Evolutionary conservation across 2,113 vertebrate species (phyloP).

Genomic region (Thymallus thymallus): DNA sequence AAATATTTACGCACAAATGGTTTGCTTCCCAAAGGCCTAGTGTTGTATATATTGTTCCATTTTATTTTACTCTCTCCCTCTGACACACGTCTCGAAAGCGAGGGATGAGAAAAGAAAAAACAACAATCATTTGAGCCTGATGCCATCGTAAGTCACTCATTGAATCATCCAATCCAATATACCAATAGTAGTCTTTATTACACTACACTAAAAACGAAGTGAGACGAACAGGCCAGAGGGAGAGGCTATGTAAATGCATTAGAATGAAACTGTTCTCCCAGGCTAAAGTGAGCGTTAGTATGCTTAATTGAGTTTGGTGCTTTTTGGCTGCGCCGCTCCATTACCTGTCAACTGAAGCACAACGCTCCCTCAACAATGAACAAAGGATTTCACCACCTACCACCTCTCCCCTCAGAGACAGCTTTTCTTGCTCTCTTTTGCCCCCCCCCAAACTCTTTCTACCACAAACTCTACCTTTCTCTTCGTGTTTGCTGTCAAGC

Average conservation of each 20-base stretch:
- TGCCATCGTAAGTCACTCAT: not conserved
- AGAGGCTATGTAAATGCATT: conserved; percentile 30
- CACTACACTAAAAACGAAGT: not conserved
- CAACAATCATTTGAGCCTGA: not conserved
- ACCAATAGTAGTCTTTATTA: not conserved
- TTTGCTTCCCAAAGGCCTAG: not conserved
- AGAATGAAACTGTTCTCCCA: conserved; percentile 1
- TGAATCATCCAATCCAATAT: not conserved
- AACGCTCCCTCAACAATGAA: conserved; percentile 9
- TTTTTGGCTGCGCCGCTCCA: conserved; percentile 38
- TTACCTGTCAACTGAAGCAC: conserved; percentile 41
- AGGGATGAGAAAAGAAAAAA: not conserved
- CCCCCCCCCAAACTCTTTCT: not conserved
- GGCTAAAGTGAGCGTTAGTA: conserved; percentile 21
- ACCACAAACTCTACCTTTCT: not conserved
- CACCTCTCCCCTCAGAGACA: conserved; percentile 10
- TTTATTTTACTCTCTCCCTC: not conserved
- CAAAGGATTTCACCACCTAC: conserved; percentile 1
- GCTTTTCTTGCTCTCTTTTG: not conserved
- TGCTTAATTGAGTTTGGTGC: conserved; percentile 45
- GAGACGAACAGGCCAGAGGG: not conserved
- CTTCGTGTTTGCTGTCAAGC: not conserved
- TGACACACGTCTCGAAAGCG: not conserved
- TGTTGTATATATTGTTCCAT: not conserved
- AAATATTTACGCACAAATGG: not conserved